Conservation (phyloP, 2,888 invertebrate genomes). For the Hydraecia micacea region DNA sequence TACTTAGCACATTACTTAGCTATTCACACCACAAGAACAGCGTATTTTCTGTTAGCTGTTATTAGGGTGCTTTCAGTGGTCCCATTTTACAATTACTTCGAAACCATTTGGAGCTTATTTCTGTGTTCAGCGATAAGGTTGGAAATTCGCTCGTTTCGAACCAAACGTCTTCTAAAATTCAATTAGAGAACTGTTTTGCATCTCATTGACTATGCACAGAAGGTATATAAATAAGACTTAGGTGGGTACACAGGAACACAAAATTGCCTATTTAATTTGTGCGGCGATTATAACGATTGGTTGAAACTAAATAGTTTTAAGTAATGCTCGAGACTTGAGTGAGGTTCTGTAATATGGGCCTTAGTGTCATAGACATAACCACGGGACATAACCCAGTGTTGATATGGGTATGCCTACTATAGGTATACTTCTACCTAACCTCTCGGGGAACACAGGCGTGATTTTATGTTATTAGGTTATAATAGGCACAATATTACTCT, state of each 20-base stretch:
- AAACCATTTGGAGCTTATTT: constrained; percentile 44
- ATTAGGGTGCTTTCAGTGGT: constrained; percentile 29
- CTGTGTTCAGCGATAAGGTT: constrained; percentile 28
- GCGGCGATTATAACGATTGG: background rate
- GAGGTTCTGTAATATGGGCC: background rate
- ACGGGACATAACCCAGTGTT: background rate
- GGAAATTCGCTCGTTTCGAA: constrained; percentile 21
- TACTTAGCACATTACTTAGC: background rate
- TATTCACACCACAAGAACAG: constrained; percentile 18
- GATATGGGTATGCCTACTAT: background rate
- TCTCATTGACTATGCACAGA: constrained; percentile 15
- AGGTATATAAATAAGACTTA: background rate
- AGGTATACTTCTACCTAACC: background rate
- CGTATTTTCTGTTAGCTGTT: constrained; percentile 17
- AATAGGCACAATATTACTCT: background rate
- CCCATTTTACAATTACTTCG: constrained; percentile 30
- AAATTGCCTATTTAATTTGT: background rate
- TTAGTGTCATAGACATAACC: background rate
- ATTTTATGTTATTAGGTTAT: background rate
- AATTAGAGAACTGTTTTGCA: constrained; percentile 41
- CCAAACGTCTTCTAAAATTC: constrained; percentile 35
- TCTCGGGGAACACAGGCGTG: background rate
- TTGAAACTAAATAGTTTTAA: background rate
- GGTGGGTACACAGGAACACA: too few relatives aligned
- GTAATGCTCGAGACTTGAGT: background rate